phyloP scores from a whole-genome alignment of 1,140 invertebrate species.

The Tenebrio molitor region DNA sequence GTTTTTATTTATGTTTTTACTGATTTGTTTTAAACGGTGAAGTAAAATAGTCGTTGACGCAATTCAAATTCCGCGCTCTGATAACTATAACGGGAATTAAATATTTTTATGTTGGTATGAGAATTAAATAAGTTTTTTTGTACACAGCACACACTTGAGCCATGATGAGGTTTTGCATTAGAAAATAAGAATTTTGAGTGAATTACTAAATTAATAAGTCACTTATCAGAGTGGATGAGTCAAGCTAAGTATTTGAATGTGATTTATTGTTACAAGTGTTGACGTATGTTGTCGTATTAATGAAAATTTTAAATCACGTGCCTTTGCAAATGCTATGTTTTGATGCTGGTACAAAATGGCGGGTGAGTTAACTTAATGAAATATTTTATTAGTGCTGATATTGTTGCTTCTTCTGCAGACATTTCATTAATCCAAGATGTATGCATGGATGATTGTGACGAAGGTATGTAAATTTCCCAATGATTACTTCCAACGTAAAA shows the following conservation, averaged over 20 bases:
- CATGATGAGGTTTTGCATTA: conserved; percentile 20
- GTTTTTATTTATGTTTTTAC: background rate
- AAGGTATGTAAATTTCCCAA: conserved; percentile 60
- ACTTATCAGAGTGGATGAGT: conserved; percentile 35
- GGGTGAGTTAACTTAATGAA: conserved; percentile 59
- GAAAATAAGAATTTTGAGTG: conserved; percentile 33
- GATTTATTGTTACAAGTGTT: conserved; percentile 47
- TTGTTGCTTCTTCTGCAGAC: conserved; percentile 56
- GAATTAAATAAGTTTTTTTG: conserved; percentile 47
- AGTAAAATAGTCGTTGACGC: background rate
- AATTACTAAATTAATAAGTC: background rate
- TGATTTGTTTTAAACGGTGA: no score
- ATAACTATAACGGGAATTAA: conserved; percentile 40
- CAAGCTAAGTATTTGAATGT: conserved; percentile 42
- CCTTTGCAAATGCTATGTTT: conserved; percentile 62
- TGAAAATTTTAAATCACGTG: conserved; percentile 60
- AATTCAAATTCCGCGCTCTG: conserved; percentile 37
- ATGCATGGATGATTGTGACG: conserved; percentile 61
- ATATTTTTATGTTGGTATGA: conserved; percentile 45
- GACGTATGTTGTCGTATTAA: conserved; percentile 39
- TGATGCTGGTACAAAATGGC: conserved; percentile 64
- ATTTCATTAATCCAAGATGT: conserved; percentile 61
- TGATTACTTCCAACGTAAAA: conserved; percentile 35
- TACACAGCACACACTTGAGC: conserved; percentile 41
- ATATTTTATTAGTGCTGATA: conserved; percentile 31